Conservation (phyloP, 2,113 vertebrate genomes). For the Spizaetus ornatus region DNA sequence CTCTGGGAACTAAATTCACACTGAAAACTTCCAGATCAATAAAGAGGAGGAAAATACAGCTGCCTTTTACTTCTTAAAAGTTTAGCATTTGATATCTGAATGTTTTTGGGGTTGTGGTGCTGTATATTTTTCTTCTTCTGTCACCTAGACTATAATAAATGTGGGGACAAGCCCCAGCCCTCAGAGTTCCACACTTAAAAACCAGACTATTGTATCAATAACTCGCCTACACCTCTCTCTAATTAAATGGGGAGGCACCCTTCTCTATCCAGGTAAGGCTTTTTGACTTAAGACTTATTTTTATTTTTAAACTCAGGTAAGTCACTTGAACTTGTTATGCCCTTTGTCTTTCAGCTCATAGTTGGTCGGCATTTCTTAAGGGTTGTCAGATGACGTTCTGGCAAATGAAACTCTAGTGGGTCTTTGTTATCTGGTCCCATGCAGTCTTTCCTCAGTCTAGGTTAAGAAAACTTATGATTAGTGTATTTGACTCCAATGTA, state of each 20-base stretch:
- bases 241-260: neutral
- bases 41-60: neutral
- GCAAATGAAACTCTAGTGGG: neutral
- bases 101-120: neutral
- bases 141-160: too few species aligned
- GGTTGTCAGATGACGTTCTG: neutral
- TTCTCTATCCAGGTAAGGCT: neutral
- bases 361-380: neutral
- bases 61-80: neutral
- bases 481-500: neutral
- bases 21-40: neutral
- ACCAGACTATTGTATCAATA: fast-evolving
- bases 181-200: neutral
- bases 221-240: neutral
- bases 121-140: neutral
- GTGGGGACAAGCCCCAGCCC: neutral
- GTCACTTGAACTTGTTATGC: neutral
- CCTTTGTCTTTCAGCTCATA: neutral
- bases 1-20: too few species aligned
- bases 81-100: neutral
- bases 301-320: neutral
- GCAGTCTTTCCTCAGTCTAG: neutral
- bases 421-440: neutral
- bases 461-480: neutral
- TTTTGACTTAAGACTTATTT: neutral